These are phyloP conservation scores for Perodicticus potto DNA, from an alignment of 2,797 vertebrate species.

Conservation along the genomic window DNA sequence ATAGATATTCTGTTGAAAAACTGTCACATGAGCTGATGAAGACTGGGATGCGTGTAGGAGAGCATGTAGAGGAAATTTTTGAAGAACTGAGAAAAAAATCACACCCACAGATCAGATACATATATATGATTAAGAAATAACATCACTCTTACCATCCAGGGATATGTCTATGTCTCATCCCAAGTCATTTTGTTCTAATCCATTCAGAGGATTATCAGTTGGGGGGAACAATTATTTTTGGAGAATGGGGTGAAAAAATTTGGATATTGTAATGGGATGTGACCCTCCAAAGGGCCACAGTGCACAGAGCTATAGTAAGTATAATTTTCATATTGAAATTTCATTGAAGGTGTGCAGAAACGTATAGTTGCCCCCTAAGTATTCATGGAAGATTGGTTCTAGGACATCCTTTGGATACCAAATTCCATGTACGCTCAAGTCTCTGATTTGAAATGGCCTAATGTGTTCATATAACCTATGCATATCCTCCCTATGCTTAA, in stretches of 20 bases:
- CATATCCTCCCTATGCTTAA: background rate
- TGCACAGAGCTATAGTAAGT: background rate
- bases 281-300: background rate
- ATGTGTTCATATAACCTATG: background rate
- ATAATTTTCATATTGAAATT: background rate
- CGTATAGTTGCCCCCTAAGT: background rate
- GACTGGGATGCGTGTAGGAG: background rate
- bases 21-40: background rate
- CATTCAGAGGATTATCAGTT: background rate
- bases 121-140: background rate
- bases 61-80: background rate
- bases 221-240: background rate
- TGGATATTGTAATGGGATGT: background rate
- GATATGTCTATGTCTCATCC: background rate
- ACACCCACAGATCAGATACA: background rate
- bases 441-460: background rate
- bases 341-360: background rate
- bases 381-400: background rate
- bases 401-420: background rate
- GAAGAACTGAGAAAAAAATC: slow-evolving; percentile 16
- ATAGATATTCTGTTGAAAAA: background rate
- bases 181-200: background rate
- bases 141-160: background rate
- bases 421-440: background rate
- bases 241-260: background rate